A percentile compares a stretch with the other conserved stretches of the same genome.
Conservation (phyloP, 2,797 vertebrate genomes). For the Tapera naevia region DNA sequence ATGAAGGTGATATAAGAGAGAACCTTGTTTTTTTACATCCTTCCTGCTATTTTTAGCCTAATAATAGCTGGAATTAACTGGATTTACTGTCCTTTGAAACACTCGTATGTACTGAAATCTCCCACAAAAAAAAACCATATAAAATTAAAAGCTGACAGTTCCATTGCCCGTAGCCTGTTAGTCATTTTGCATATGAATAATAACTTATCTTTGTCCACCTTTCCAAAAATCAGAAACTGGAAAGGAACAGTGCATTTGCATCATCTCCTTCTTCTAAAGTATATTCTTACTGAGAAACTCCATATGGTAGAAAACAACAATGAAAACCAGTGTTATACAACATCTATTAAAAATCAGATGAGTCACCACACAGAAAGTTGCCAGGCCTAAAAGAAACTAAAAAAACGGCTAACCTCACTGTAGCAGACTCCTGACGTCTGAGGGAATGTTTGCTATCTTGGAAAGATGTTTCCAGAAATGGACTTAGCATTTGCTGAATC, state of each 20-base stretch:
- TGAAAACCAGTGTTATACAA: constrained; percentile 36
- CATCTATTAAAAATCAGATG: constrained; percentile 60
- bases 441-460: background rate
- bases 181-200: background rate
- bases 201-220: background rate
- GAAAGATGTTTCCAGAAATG: background rate
- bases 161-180: background rate
- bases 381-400: constrained; percentile 21
- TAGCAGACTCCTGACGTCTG: background rate
- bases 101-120: background rate
- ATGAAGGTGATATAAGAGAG: background rate
- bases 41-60: background rate
- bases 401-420: background rate
- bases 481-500: background rate
- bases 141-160: background rate
- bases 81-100: constrained; percentile 3
- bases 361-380: constrained; percentile 24
- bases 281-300: constrained; percentile 10
- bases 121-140: background rate
- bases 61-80: background rate
- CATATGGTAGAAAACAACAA: constrained; percentile 51
- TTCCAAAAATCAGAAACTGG: background rate
- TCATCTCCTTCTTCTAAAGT: constrained; percentile 5
- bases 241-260: background rate
- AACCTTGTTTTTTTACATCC: background rate